Base-by-base conservation (phyloP, 2,888 invertebrate species). In the Fragum sueziense region DNA sequence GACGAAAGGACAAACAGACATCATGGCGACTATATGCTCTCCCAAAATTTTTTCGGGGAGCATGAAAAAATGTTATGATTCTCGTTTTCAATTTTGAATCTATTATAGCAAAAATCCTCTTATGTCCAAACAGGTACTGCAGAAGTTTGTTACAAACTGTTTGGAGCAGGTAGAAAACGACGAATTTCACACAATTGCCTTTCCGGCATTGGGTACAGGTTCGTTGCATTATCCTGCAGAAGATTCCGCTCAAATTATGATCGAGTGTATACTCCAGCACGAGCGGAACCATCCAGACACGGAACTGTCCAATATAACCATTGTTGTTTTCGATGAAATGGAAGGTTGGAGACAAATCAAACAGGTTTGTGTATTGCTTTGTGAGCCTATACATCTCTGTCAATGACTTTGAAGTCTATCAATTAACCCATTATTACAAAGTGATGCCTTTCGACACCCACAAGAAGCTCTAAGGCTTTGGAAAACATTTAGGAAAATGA, bases 151-250 rank as follows among this genome's bases (percentile, higher is more conserved):
- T n/a, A 74, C 52, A 17, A 68, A 25, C 20, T 80, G 80, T 68
- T 62, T 80, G 22, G 31, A 51, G n/a, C 34, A 59, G 52, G 70
- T 77, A n/a, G 34, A 61, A 37, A 27, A 71, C 37, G 34, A 54
- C 0, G 29, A 34, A 1, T 76, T 74, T 52, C 76, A 61, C 17
- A 87, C 89, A 0, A 81, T 91, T 20, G 86, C 90, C 9, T 83
- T 91, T 51, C 90, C 91, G 31, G 89, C 90, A 20, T 80, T 91
- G 29, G 91, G 91, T 4, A 89, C 91, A 4, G 87, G 87, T 7
- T 81, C 85, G 27, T 80, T 90, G 20, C 68, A 76, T 11, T 91
- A 87, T 76, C 89, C 91, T 6, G 65, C 70, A 1, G 84, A 86
- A 37, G 61, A 85, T 20, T 88, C 74, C 57, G 80, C 80, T 27